Conservation (phyloP, 1,140 invertebrate species). For the Battus philenor region DNA sequence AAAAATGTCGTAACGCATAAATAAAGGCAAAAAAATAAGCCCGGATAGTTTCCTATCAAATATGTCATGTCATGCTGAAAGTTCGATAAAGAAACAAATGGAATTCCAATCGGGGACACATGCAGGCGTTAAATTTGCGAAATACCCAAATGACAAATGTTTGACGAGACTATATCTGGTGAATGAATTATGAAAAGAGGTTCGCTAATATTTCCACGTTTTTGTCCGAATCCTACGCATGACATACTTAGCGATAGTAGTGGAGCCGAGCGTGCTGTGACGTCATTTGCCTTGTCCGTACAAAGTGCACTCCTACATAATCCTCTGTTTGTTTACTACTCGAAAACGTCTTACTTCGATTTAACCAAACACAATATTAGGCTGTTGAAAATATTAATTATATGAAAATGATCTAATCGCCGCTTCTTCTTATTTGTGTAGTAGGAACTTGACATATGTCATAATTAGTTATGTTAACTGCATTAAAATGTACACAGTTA, state of each 20-base stretch:
- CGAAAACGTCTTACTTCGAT: background rate
- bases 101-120: too few relatives aligned
- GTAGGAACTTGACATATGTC: too few relatives aligned
- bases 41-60: too few relatives aligned
- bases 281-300: background rate
- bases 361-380: background rate
- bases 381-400: background rate
- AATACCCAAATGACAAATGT: too few relatives aligned
- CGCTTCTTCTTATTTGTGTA: too few relatives aligned
- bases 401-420: background rate
- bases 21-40: too few relatives aligned
- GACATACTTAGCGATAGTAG: background rate
- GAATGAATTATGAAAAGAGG: background rate
- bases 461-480: too few relatives aligned
- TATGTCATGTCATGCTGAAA: too few relatives aligned
- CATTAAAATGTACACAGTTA: too few relatives aligned
- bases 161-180: background rate
- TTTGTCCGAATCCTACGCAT: constrained; percentile 11
- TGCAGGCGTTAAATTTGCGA: too few relatives aligned
- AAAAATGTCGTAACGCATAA: too few relatives aligned
- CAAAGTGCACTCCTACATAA: constrained; percentile 2
- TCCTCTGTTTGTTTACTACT: background rate
- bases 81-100: too few relatives aligned
- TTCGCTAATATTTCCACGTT: constrained; percentile 9
- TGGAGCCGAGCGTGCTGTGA: background rate